Percentiles rank a stretch among this genome's conserved stretches.
Conservation (phyloP, 1,140 invertebrate species). For the Drosophila virilis region DNA sequence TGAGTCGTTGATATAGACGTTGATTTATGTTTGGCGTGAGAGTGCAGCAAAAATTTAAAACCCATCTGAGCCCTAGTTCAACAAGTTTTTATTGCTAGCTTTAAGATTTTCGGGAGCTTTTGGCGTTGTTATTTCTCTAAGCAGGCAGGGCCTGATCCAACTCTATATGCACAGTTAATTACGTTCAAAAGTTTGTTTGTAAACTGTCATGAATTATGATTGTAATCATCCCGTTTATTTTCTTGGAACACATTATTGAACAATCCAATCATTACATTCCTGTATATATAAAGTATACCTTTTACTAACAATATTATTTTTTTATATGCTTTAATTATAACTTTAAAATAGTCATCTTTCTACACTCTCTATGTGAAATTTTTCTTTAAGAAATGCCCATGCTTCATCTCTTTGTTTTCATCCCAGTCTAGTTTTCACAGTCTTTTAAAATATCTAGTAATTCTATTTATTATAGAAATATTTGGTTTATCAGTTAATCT, state of each 20-base stretch:
- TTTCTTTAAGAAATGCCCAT: too few species aligned
- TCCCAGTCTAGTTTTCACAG: too few species aligned
- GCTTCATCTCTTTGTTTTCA: not conserved
- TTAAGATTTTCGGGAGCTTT: conserved; percentile 42
- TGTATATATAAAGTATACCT: not conserved
- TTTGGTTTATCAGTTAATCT: not conserved
- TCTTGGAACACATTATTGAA: not conserved
- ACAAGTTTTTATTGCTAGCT: conserved; percentile 61
- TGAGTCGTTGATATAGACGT: conserved; percentile 31
- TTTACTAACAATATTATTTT: too few species aligned
- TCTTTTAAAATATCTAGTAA: not conserved
- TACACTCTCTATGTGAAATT: too few species aligned
- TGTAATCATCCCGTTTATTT: not conserved
- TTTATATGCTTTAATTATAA: too few species aligned
- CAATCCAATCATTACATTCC: conserved; percentile 5
- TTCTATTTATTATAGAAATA: conserved; percentile 3
- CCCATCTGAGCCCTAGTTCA: conserved; percentile 49
- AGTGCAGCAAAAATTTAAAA: conserved; percentile 43
- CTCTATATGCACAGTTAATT: conserved; percentile 3
- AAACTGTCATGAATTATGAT: conserved; percentile 4
- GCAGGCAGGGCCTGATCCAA: conserved; percentile 30
- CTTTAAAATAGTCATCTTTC: too few species aligned
- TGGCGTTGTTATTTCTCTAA: conserved; percentile 18
- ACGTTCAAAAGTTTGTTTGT: conserved; percentile 8
- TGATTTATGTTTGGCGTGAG: conserved; percentile 74